Conservation (phyloP, 1,140 invertebrate genomes). For the Meteorus sp. region DNA sequence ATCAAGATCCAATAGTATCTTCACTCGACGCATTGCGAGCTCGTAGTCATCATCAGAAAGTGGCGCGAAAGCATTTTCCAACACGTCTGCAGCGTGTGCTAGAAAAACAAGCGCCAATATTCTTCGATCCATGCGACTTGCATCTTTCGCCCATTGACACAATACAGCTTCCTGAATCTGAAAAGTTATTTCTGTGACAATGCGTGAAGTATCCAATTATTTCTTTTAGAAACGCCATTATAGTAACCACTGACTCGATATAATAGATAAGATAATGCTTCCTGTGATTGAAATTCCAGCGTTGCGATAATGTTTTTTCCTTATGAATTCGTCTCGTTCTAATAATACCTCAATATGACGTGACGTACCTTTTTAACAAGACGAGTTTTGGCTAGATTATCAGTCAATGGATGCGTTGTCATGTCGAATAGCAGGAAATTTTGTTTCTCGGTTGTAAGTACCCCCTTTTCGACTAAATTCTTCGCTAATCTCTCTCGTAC, state of each 20-base stretch:
- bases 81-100: constrained; percentile 96
- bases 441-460: constrained; percentile 99
- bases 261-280: constrained; percentile 36
- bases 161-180: constrained; percentile 97
- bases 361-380: constrained; percentile 89
- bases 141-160: constrained; percentile 95
- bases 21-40: constrained; percentile 93
- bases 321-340: too few relatives aligned
- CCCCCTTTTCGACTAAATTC: constrained; percentile 99
- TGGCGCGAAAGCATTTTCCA: constrained; percentile 99
- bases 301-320: too few relatives aligned
- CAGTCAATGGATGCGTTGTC: constrained; percentile 98
- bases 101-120: constrained; percentile 91
- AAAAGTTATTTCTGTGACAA: not conserved
- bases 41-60: constrained; percentile 99
- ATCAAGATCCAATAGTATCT: constrained; percentile 94
- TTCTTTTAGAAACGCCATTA: too few relatives aligned
- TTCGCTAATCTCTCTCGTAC: constrained; percentile 98
- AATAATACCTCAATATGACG: too few relatives aligned
- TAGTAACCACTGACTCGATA: too few relatives aligned
- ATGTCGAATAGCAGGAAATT: constrained; percentile 99
- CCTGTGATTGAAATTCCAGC: constrained; percentile 18
- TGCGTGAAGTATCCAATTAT: not conserved
- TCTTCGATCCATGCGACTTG: constrained; percentile 95
- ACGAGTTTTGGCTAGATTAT: constrained; percentile 93